A percentile compares a stretch with the other conserved stretches of the same genome.
Conservation (phyloP, 35 echinoderm and acorn worm genomes). For the Heliocidaris tuberculata region DNA sequence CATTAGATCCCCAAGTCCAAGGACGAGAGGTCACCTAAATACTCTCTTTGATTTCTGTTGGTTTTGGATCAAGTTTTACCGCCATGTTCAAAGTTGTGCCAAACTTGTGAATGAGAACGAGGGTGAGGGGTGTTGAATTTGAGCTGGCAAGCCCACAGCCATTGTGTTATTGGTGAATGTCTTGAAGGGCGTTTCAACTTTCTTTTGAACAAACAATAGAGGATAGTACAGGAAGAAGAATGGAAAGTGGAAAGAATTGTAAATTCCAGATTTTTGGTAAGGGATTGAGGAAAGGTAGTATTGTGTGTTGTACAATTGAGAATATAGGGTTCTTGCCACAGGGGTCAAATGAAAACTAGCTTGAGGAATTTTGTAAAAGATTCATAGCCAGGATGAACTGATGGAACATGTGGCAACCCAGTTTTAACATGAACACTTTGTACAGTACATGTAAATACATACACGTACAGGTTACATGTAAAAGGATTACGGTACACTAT, state of each 20-base stretch:
- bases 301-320: background rate
- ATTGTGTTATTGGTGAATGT: background rate
- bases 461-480: too few relatives aligned
- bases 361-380: too few relatives aligned
- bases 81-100: background rate
- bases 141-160: background rate
- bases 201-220: background rate
- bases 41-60: background rate
- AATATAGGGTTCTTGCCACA: too few relatives aligned
- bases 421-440: too few relatives aligned
- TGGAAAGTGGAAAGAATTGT: background rate
- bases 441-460: too few relatives aligned
- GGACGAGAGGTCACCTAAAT: background rate
- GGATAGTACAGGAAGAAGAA: background rate
- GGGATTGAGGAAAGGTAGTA: background rate
- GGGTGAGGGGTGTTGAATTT: background rate
- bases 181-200: background rate
- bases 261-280: background rate
- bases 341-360: too few relatives aligned
- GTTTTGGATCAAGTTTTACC: background rate
- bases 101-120: background rate
- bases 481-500: too few relatives aligned
- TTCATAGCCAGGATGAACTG: too few relatives aligned
- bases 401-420: too few relatives aligned
- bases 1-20: background rate